Percentiles rank a stretch among this genome's conserved stretches.
Evolutionary conservation across 64 coral and sea anemone genomes (phyloP).

Genomic region (Montipora capricornis): DNA sequence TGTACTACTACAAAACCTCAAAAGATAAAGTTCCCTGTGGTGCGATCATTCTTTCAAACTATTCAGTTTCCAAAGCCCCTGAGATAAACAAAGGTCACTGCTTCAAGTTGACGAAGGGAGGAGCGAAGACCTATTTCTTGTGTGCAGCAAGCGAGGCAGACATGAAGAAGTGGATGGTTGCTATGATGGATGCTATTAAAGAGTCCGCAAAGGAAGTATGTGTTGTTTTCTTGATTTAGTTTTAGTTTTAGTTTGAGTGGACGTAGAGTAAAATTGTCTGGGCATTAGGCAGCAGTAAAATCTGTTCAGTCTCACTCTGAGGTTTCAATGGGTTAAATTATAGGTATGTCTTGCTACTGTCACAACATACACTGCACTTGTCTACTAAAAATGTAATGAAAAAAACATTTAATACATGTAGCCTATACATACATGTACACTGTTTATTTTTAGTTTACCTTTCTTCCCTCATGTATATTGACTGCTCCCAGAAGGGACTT

Average conservation of each 20-base stretch:
- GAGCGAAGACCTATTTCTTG: slow-evolving; percentile 86
- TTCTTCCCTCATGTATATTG: too few relatives aligned
- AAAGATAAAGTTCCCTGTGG: slow-evolving; percentile 92
- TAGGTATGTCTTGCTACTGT: too few relatives aligned
- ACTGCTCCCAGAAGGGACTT: too few relatives aligned
- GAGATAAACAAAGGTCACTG: slow-evolving; percentile 82
- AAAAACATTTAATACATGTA: too few relatives aligned
- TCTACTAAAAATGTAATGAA: too few relatives aligned
- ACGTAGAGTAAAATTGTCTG: too few relatives aligned
- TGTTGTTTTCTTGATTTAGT: background rate
- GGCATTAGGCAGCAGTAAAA: background rate
- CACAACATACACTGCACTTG: too few relatives aligned
- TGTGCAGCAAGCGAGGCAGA: slow-evolving; percentile 70
- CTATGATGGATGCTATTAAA: slow-evolving; percentile 76
- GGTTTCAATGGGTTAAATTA: too few relatives aligned
- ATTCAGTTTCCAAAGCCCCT: slow-evolving; percentile 83
- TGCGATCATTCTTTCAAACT: slow-evolving; percentile 86
- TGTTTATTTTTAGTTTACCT: too few relatives aligned
- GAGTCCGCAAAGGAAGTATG: slow-evolving; percentile 69
- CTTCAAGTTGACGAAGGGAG: slow-evolving; percentile 95
- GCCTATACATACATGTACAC: too few relatives aligned
- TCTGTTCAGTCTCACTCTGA: too few relatives aligned
- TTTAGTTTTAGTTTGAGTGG: too few relatives aligned
- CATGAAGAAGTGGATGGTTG: slow-evolving; percentile 92
- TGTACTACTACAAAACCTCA: slow-evolving; percentile 94